These are phyloP conservation scores for Agrotis puta DNA, from an alignment of 2,888 invertebrate species.

Conservation along the genomic window DNA sequence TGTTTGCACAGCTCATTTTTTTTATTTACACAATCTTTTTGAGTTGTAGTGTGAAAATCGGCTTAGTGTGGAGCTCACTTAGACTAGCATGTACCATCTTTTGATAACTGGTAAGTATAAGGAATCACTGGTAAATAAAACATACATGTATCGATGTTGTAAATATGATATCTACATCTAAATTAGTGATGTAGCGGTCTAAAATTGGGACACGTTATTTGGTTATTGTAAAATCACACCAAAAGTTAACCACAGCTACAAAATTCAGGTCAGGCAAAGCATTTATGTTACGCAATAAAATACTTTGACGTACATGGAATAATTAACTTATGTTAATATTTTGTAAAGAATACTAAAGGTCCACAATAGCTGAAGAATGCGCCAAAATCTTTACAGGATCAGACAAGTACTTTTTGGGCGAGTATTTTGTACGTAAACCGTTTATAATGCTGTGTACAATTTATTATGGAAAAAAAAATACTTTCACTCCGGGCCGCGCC, in stretches of 20 bases:
- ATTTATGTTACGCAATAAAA: too few relatives aligned
- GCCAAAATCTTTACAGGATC: background rate
- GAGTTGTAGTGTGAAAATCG: conserved; percentile 43
- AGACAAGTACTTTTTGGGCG: too few relatives aligned
- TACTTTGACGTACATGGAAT: too few relatives aligned
- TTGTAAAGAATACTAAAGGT: background rate
- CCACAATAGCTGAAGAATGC: background rate
- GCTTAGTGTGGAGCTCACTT: conserved; percentile 38
- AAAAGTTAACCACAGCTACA: background rate
- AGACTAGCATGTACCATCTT: conserved; percentile 34
- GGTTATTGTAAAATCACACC: background rate
- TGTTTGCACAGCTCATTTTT: conserved; percentile 40
- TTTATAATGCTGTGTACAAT: background rate
- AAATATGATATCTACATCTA: background rate
- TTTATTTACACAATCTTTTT: conserved; percentile 40
- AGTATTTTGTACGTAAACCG: background rate
- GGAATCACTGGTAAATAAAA: conserved; percentile 33
- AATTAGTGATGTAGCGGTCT: background rate
- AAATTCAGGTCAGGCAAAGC: background rate
- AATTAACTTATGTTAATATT: background rate
- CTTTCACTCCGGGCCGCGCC: background rate
- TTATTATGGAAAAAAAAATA: background rate
- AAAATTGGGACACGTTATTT: background rate
- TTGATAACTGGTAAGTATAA: conserved; percentile 49
- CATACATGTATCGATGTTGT: conserved; percentile 19